These are phyloP conservation scores for Sigmodon hispidus DNA, from an alignment of 2,113 vertebrate genomes.

Conservation along the genomic window DNA sequence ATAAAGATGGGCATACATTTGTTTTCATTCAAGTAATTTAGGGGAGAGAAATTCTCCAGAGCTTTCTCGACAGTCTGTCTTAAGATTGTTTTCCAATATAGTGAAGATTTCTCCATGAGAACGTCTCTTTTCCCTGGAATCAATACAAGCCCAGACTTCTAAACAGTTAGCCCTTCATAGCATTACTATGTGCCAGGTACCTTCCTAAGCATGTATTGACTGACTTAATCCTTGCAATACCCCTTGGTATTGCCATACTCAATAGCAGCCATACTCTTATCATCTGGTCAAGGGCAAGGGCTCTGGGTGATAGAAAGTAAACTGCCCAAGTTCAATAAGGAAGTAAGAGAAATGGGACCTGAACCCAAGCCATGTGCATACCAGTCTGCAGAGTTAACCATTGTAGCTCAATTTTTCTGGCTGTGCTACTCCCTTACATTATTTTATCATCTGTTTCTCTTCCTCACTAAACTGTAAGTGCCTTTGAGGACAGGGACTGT, in stretches of 20 bases:
- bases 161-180: background rate
- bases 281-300: background rate
- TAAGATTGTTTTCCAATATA: slow-evolving; percentile 68
- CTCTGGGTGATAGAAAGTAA: background rate
- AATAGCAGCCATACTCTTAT: background rate
- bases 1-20: slow-evolving; percentile 15
- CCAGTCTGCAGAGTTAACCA: slow-evolving; percentile 51
- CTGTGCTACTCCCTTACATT: background rate
- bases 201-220: background rate
- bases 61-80: slow-evolving; percentile 72
- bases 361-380: slow-evolving; percentile 11
- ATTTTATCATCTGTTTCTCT: slow-evolving; percentile 33
- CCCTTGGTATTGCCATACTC: background rate
- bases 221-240: background rate
- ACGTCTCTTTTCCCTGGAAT: slow-evolving; percentile 24
- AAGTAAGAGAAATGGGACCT: background rate
- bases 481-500: slow-evolving; percentile 66
- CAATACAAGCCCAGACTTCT: slow-evolving; percentile 39
- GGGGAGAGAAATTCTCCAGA: slow-evolving; percentile 62
- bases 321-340: background rate
- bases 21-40: slow-evolving; percentile 43
- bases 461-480: slow-evolving; percentile 62
- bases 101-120: slow-evolving; percentile 68
- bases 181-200: background rate
- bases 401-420: slow-evolving; percentile 50